Conservation (phyloP, 2,797 vertebrate species). For the Heliangelus exortis region DNA sequence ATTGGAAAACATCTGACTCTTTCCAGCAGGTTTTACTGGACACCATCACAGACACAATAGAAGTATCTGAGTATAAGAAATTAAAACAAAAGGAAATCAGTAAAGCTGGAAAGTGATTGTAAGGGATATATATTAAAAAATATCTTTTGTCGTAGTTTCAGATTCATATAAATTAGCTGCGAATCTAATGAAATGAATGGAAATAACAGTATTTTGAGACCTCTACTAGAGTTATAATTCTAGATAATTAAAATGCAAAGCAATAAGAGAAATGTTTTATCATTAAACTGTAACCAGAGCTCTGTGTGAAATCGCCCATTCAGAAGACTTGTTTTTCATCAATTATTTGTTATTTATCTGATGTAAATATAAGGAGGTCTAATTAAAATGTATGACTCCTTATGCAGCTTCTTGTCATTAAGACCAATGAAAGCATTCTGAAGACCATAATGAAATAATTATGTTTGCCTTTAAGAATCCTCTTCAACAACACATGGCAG, state of each 20-base stretch:
- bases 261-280: constrained; percentile 73
- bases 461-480: constrained; percentile 83
- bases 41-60: not conserved
- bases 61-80: not conserved
- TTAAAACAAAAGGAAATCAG: constrained; percentile 7
- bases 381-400: constrained; percentile 81
- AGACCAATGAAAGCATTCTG: constrained; percentile 79
- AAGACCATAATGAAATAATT: constrained; percentile 84
- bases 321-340: constrained; percentile 78
- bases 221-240: constrained; percentile 43
- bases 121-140: not conserved
- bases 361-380: constrained; percentile 79
- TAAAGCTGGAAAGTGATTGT: not conserved
- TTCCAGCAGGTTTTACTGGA: not conserved
- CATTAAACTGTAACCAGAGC: constrained; percentile 77
- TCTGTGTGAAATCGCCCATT: constrained; percentile 76
- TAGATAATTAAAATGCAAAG: constrained; percentile 78
- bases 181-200: constrained; percentile 49
- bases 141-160: constrained; percentile 29
- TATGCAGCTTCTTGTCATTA: constrained; percentile 78
- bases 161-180: not conserved
- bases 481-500: constrained; percentile 79
- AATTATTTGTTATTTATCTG: constrained; percentile 84
- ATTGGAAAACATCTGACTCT: not conserved
- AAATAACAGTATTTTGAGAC: constrained; percentile 45